Conservation (phyloP, 2,797 vertebrate genomes). For the Propithecus deckenii region DNA sequence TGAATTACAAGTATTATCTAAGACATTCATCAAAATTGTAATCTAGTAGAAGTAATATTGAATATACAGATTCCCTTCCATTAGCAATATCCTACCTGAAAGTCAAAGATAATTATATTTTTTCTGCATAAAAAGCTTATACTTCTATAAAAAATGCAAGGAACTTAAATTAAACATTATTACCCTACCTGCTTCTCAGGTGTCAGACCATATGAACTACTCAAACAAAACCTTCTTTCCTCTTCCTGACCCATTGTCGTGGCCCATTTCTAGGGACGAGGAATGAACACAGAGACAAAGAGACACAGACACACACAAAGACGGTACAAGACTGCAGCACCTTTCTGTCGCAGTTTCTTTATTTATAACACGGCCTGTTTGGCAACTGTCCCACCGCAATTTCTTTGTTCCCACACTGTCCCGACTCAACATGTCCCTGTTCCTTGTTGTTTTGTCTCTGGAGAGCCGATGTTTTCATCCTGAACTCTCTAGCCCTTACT, state of each 20-base stretch:
- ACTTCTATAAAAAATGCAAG: not conserved
- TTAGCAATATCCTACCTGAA: constrained; percentile 25
- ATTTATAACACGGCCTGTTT: too few species aligned
- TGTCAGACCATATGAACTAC: not conserved
- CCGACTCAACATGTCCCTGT: too few species aligned
- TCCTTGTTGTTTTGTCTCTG: too few species aligned
- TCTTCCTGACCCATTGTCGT: not conserved
- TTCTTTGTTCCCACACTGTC: too few species aligned
- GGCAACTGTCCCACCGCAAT: too few species aligned
- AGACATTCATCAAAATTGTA: not conserved
- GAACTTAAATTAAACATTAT: not conserved
- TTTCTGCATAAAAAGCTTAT: not conserved
- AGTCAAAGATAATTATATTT: not conserved
- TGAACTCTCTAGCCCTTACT: too few species aligned
- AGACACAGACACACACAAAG: too few species aligned
- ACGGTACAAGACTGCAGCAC: too few species aligned
- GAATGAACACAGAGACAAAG: too few species aligned
- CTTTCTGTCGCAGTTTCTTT: too few species aligned
- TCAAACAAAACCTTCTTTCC: not conserved
- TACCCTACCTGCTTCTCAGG: not conserved
- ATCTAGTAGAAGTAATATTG: not conserved
- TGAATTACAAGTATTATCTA: not conserved
- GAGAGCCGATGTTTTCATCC: too few species aligned
- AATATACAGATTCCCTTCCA: not conserved
- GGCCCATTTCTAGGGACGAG: too few species aligned